Evolutionary conservation across 2,797 vertebrate genomes (phyloP).

Genomic region (Synanceia verrucosa): DNA sequence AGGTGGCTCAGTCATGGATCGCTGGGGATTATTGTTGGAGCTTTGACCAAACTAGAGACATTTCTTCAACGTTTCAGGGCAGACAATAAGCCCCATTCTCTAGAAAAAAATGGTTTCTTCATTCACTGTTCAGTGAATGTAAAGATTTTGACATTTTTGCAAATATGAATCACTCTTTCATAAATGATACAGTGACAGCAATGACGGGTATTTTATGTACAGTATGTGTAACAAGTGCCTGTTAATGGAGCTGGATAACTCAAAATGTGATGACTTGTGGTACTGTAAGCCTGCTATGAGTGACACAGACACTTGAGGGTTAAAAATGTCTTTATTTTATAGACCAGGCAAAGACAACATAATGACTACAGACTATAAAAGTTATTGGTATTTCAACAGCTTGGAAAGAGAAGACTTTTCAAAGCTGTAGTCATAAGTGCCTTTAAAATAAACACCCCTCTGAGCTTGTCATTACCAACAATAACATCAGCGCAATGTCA

Average conservation of each 20-base stretch:
- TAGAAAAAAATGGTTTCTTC: not conserved
- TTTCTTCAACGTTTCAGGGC: not conserved
- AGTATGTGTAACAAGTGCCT: not conserved
- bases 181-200: not conserved
- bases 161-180: slow-evolving; percentile 1
- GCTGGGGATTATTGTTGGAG: not conserved
- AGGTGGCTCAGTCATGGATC: not conserved
- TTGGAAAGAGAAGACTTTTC: slow-evolving; percentile 61
- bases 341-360: slow-evolving; percentile 42
- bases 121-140: not conserved
- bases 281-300: slow-evolving; percentile 25
- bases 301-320: slow-evolving; percentile 39
- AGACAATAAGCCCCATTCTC: not conserved
- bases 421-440: slow-evolving; percentile 61
- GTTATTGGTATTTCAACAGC: slow-evolving; percentile 66
- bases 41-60: slow-evolving; percentile 13
- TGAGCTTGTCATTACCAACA: slow-evolving; percentile 68
- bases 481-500: slow-evolving; percentile 70
- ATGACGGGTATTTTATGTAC: not conserved
- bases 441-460: slow-evolving; percentile 73
- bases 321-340: slow-evolving; percentile 39
- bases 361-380: slow-evolving; percentile 50
- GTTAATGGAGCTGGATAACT: slow-evolving; percentile 8
- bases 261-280: not conserved
- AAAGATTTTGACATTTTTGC: not conserved